Evolutionary conservation across 2,888 invertebrate genomes (phyloP).

Genomic region (Erebia palarica): DNA sequence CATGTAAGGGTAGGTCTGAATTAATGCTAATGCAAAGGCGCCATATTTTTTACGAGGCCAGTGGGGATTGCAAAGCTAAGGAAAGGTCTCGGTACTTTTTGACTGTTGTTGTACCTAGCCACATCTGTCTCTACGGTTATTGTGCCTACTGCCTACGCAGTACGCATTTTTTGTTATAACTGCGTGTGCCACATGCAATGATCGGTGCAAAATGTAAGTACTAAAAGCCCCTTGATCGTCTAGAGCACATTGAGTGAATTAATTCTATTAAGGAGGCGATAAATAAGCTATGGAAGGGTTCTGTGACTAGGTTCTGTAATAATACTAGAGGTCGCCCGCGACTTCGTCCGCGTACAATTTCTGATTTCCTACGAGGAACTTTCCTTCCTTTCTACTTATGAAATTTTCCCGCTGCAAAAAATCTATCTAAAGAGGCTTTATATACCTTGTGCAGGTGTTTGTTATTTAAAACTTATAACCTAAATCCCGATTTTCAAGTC

Average conservation of each 20-base stretch:
- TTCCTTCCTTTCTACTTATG: too few species aligned
- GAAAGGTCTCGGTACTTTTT: conserved; percentile 1
- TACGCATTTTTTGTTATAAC: background rate
- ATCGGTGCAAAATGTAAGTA: background rate
- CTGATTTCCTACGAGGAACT: too few species aligned
- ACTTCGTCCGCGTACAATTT: too few species aligned
- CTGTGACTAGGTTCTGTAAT: background rate
- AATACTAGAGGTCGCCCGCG: too few species aligned
- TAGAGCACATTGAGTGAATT: too few species aligned
- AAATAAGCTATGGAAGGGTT: background rate
- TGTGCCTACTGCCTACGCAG: background rate
- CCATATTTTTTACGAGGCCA: conserved; percentile 15
- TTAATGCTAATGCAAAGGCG: conserved; percentile 16
- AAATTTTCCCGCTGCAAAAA: too few species aligned
- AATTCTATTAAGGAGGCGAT: too few species aligned
- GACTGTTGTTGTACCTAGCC: background rate
- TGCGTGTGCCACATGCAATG: background rate
- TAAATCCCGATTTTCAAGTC: too few species aligned
- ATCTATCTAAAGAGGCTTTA: too few species aligned
- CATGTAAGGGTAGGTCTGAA: conserved; percentile 8
- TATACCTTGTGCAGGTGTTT: too few species aligned
- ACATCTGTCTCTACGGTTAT: conserved; percentile 1
- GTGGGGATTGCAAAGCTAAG: background rate
- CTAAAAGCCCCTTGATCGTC: too few species aligned
- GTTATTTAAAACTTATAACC: too few species aligned